Conservation (phyloP, 2,888 invertebrate species). For the Aspidapion aeneum region DNA sequence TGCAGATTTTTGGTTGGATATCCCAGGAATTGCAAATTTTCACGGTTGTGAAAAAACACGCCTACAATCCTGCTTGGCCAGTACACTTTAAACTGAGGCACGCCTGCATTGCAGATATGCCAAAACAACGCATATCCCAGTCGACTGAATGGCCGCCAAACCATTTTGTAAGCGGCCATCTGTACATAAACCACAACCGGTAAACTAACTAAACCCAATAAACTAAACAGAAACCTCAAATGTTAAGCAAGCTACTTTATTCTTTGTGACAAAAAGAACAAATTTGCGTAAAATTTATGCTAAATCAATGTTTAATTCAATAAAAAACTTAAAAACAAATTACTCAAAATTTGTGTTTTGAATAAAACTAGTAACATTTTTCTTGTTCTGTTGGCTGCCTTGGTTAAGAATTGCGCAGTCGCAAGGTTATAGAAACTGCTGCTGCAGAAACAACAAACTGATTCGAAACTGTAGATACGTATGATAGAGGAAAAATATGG, state of each 20-base stretch:
- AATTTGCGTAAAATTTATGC: neutral
- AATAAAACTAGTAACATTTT: conserved; percentile 24
- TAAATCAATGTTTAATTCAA: neutral
- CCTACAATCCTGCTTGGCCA: conserved; percentile 46
- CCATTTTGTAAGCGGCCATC: conserved; percentile 48
- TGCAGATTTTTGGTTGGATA: conserved; percentile 26
- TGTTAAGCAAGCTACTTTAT: neutral
- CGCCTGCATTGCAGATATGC: conserved; percentile 50
- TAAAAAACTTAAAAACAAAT: conserved; percentile 23
- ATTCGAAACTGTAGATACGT: too few relatives aligned
- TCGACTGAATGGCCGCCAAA: conserved; percentile 43
- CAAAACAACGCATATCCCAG: conserved; percentile 47
- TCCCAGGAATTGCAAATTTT: conserved; percentile 28
- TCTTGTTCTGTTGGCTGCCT: conserved; percentile 21
- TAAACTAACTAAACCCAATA: neutral
- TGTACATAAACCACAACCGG: conserved; percentile 30
- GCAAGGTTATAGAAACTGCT: neutral
- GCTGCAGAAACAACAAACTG: too few relatives aligned
- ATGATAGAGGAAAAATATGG: too few relatives aligned
- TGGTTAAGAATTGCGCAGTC: conserved; percentile 12
- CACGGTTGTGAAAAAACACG: conserved; percentile 36
- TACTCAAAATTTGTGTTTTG: conserved; percentile 28
- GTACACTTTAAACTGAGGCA: conserved; percentile 47
- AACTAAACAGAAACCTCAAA: neutral
- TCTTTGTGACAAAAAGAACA: neutral